These are phyloP conservation scores for Carapus acus DNA, from an alignment of 2,797 vertebrate species.

Conservation along the genomic window DNA sequence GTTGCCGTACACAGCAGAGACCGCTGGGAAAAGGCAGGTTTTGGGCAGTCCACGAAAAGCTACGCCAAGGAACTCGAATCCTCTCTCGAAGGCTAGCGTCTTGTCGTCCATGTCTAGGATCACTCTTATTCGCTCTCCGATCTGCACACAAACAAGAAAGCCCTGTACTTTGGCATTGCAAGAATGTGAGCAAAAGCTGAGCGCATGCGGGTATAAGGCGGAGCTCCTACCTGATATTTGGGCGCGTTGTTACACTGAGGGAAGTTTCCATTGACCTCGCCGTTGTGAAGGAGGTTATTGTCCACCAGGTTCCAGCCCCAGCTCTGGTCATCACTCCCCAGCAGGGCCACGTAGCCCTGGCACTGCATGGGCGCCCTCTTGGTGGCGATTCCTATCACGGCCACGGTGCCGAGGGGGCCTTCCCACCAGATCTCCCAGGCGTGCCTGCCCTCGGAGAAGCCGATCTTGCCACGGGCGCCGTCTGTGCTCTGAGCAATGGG, in stretches of 20 bases:
- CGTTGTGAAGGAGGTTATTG: constrained; percentile 97
- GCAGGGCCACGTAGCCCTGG: constrained; percentile 96
- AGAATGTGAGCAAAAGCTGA: neutral
- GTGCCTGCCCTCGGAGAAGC: constrained; percentile 94
- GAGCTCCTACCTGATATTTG: constrained; percentile 89
- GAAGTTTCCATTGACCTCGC: constrained; percentile 98
- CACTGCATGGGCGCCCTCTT: constrained; percentile 96
- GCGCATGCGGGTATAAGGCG: neutral
- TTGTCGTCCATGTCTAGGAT: constrained; percentile 99
- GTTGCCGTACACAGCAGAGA: constrained; percentile 98
- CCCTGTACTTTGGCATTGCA: neutral
- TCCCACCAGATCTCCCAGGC: constrained; percentile 99
- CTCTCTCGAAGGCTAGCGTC: constrained; percentile 96
- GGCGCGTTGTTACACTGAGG: constrained; percentile 99
- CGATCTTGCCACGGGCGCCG: constrained; percentile 94
- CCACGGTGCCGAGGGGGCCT: constrained; percentile 95
- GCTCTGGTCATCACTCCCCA: constrained; percentile 98
- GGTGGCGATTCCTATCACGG: constrained; percentile 95
- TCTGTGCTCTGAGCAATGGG: constrained; percentile 98
- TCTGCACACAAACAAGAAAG: constrained; percentile 70
- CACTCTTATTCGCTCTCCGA: constrained; percentile 98
- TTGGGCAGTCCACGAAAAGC: constrained; percentile 97
- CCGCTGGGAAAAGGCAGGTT: constrained; percentile 92
- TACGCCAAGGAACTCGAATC: constrained; percentile 96
- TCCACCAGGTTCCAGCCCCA: constrained; percentile 99